Percentiles rank a stretch among this genome's conserved stretches.
Conservation (phyloP, 2,888 invertebrate genomes). For the Leucophora obtusa region DNA sequence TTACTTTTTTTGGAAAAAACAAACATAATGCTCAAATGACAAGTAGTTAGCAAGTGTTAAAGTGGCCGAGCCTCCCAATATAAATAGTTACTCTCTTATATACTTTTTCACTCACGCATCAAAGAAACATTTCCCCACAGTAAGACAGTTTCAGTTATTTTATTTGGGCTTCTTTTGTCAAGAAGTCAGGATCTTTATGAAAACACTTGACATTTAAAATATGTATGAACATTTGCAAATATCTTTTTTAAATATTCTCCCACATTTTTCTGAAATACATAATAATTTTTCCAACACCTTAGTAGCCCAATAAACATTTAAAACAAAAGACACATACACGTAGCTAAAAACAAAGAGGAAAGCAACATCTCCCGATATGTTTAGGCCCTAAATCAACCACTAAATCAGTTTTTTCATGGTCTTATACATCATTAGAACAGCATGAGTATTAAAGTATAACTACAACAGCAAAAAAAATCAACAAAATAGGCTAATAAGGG, state of each 20-base stretch:
- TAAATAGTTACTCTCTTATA: no score
- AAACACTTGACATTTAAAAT: no score
- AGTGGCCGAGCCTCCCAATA: no score
- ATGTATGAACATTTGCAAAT: not conserved
- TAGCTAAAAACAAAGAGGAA: conserved; percentile 5
- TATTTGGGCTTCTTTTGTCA: no score
- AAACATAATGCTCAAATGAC: no score
- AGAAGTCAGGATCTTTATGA: no score
- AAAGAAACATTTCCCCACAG: no score
- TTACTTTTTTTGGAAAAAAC: no score
- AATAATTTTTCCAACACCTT: conserved; percentile 18
- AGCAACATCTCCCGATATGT: conserved; percentile 51
- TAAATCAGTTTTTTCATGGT: conserved; percentile 60
- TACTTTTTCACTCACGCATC: no score
- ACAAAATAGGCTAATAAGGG: conserved; percentile 13
- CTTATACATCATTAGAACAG: conserved; percentile 59
- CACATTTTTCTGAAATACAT: not conserved
- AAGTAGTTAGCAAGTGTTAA: no score
- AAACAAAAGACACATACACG: conserved; percentile 12
- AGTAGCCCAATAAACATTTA: conserved; percentile 35
- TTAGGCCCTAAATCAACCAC: conserved; percentile 64
- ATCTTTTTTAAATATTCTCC: not conserved
- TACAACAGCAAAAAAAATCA: not conserved
- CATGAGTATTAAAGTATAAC: conserved; percentile 39
- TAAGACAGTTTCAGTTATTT: no score